A percentile compares a stretch with the other conserved stretches of the same genome.
These are phyloP conservation scores for Rhagonycha lutea DNA, from an alignment of 2,888 invertebrate species.

Conservation along the genomic window DNA sequence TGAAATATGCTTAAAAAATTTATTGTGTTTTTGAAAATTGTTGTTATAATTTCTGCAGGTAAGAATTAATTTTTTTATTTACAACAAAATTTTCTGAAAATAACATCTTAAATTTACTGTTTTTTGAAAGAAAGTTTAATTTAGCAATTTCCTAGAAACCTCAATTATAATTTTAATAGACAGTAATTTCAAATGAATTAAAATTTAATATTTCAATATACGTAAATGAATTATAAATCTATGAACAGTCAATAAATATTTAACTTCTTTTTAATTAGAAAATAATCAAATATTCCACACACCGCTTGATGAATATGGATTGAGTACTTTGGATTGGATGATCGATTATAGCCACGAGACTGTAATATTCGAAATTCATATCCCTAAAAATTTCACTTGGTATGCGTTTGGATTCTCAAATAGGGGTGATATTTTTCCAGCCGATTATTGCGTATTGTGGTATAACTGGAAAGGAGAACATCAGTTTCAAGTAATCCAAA, in stretches of 20 bases:
- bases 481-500: constrained; percentile 59
- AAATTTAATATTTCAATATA: background rate
- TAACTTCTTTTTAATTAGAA: background rate
- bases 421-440: constrained; percentile 71
- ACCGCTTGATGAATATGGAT: constrained; percentile 52
- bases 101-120: no score
- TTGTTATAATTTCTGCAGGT: background rate
- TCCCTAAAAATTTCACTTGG: constrained; percentile 65
- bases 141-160: no score
- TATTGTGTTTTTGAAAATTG: background rate
- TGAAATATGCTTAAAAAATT: background rate
- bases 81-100: no score
- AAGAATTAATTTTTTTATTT: background rate
- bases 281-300: constrained; percentile 45
- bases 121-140: no score
- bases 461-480: constrained; percentile 67
- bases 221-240: background rate
- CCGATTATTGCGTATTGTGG: constrained; percentile 85
- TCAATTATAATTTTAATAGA: no score
- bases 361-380: constrained; percentile 59
- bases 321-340: constrained; percentile 56
- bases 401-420: constrained; percentile 87
- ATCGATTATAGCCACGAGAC: constrained; percentile 53
- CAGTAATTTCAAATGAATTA: background rate
- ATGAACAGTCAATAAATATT: background rate